Base-by-base conservation (phyloP, 2,113 vertebrate genomes). In the Spilogale gracilis region DNA sequence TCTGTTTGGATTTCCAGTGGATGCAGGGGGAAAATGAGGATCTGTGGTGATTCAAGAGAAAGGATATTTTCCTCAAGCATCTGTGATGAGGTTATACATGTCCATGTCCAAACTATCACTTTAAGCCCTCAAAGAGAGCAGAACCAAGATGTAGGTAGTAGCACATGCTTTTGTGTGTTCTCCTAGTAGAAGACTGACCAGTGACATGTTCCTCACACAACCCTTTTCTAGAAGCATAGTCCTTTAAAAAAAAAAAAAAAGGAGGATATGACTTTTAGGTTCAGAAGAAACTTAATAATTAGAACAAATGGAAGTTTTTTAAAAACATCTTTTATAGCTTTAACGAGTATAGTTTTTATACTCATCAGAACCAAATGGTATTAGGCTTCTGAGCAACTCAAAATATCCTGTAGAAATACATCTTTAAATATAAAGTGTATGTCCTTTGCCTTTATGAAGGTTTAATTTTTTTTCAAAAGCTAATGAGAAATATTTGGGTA, bases 401-500 rank as follows among this genome's bases (percentile, higher is more conserved):
- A 93, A 93, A 90, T 91, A 54, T 56, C 6, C 9, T 93, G 87
- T 76, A 85, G 21, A 84, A 90, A n/a, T 69, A 45, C 0, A 17
- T 90, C 11, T n/a, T 25, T 91, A 95, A 95, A 88, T 60, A 43
- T 50, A 45, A 84, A 3, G 6, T 45, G 88, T 69, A 71, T 89
- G 1, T 89, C 52, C 21, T 43, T 48, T 86, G 8, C 78, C 50
- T 97, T 94, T 95, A 76, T 69, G 45, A 97, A 97, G 43, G 58
- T 83, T 96, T 94, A 88, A 69, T 69, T 83, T 95, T 87, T 91
- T 96, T 94, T 87, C 63, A 94, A 56, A 25, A 97, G 82, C 61
- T 69, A 74, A 96, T 91, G 69, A 92, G 38, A 96, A 92, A 69
- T 95, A 83, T 91, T 95, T 96, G 67, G 45, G 63, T 97, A 94